A percentile compares a stretch with the other conserved stretches of the same genome.
Conservation (phyloP, 30 jellyfish, hydroid and myxozoan species). For the Morbakka virulenta region DNA sequence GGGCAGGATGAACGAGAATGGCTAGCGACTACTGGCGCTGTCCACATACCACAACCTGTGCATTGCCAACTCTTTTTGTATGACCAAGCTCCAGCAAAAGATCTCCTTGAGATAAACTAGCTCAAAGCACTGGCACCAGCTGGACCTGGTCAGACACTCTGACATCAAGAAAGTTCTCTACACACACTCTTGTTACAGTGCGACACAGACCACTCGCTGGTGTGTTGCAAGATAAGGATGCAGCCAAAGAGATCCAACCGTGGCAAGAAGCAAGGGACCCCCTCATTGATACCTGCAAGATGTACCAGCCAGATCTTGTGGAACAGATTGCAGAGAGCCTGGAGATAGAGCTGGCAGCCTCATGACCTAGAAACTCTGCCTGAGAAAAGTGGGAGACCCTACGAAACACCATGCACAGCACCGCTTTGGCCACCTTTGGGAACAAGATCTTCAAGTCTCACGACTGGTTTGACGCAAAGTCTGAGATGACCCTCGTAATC, state of each 20-base stretch:
- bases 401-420: no score
- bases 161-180: background rate
- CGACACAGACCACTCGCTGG: slow-evolving; percentile 50
- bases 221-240: background rate
- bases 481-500: background rate
- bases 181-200: slow-evolving; percentile 35
- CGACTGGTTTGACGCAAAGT: slow-evolving; percentile 11
- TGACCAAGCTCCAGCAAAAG: slow-evolving; percentile 8
- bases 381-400: no score
- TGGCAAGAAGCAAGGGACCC: background rate
- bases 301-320: slow-evolving; percentile 10
- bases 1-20: no score
- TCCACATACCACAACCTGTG: slow-evolving; percentile 13
- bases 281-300: slow-evolving; percentile 3
- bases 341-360: background rate
- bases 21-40: slow-evolving; percentile 8
- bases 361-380: no score
- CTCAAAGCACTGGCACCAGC: slow-evolving; percentile 29
- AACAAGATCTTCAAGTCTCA: background rate
- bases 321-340: background rate
- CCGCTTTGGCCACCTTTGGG: no score
- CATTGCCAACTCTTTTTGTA: slow-evolving; percentile 15
- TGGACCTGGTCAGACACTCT: slow-evolving; percentile 8
- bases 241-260: slow-evolving; percentile 5
- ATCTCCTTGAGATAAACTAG: slow-evolving; percentile 8